phyloP scores from a whole-genome alignment of 1,140 invertebrate genomes.

The Atta texana region DNA sequence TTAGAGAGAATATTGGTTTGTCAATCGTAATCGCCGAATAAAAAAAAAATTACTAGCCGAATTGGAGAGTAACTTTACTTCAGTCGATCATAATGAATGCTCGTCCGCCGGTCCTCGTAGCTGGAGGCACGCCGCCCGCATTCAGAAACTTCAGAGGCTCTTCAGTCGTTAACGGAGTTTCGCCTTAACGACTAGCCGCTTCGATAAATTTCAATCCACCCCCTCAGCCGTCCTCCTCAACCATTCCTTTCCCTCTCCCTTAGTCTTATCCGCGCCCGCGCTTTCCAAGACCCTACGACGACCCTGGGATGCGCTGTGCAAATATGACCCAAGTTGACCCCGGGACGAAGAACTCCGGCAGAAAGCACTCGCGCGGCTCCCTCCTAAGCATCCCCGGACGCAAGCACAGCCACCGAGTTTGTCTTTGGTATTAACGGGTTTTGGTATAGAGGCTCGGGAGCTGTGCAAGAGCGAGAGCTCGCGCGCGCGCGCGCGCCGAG shows the following conservation, averaged over 20 bases:
- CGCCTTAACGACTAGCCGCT: slow-evolving; percentile 62
- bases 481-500: background rate
- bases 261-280: background rate
- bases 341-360: slow-evolving; percentile 64
- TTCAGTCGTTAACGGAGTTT: slow-evolving; percentile 69
- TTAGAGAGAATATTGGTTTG: background rate
- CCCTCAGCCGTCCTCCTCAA: background rate
- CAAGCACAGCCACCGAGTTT: slow-evolving; percentile 76
- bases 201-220: slow-evolving; percentile 71
- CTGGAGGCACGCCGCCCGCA: slow-evolving; percentile 50
- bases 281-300: slow-evolving; percentile 35
- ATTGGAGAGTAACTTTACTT: slow-evolving; percentile 1
- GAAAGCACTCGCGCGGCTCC: slow-evolving; percentile 59
- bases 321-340: slow-evolving; percentile 71
- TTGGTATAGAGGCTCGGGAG: slow-evolving; percentile 71
- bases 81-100: slow-evolving; percentile 60
- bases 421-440: slow-evolving; percentile 83
- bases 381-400: slow-evolving; percentile 48
- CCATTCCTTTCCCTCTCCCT: background rate
- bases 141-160: slow-evolving; percentile 57
- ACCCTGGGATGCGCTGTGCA: slow-evolving; percentile 60
- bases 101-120: slow-evolving; percentile 18
- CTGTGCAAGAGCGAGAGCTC: slow-evolving; percentile 16
- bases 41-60: background rate
- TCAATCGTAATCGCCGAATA: background rate